Percentiles rank a stretch among this genome's conserved stretches.
These are phyloP conservation scores for Syrmaticus mikado DNA, from an alignment of 2,113 vertebrate species.

Conservation along the genomic window DNA sequence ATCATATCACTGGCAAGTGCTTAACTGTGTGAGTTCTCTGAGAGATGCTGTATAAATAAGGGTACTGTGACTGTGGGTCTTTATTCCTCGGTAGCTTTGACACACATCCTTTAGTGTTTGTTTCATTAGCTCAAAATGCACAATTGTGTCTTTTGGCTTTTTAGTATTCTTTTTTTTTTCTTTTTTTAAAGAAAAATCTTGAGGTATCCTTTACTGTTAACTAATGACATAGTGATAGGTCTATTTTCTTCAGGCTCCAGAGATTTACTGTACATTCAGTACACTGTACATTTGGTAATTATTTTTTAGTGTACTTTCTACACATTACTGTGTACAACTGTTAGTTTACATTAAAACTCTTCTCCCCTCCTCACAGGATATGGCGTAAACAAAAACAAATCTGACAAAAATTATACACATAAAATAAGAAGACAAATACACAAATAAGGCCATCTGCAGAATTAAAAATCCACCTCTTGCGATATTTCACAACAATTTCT, in stretches of 20 bases:
- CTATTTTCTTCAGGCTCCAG: slow-evolving; percentile 77
- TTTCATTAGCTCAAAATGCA: slow-evolving; percentile 47
- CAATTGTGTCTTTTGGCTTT: slow-evolving; percentile 67
- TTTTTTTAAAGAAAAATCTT: slow-evolving; percentile 70
- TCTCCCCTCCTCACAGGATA: slow-evolving; percentile 78
- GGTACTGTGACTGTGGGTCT: slow-evolving; percentile 52
- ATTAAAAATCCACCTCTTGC: slow-evolving; percentile 89
- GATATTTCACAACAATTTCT: slow-evolving; percentile 93
- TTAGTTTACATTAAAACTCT: slow-evolving; percentile 83
- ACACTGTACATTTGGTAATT: slow-evolving; percentile 88
- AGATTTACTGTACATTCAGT: slow-evolving; percentile 89
- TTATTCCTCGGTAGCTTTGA: slow-evolving; percentile 35
- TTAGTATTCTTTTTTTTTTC: slow-evolving; percentile 56
- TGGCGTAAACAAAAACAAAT: slow-evolving; percentile 81
- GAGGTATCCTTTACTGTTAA: slow-evolving; percentile 83
- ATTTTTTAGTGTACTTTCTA: slow-evolving; percentile 79
- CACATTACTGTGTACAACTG: slow-evolving; percentile 83
- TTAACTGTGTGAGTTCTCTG: slow-evolving; percentile 74
- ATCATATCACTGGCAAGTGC: slow-evolving; percentile 73
- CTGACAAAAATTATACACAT: slow-evolving; percentile 89
- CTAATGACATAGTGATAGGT: slow-evolving; percentile 75
- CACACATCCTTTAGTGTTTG: slow-evolving; percentile 25
- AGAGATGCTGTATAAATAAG: slow-evolving; percentile 65
- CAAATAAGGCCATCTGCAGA: slow-evolving; percentile 92
- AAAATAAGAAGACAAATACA: slow-evolving; percentile 96